These are phyloP conservation scores for Coregonus clupeaformis DNA, from an alignment of 2,113 vertebrate genomes.

Conservation along the genomic window DNA sequence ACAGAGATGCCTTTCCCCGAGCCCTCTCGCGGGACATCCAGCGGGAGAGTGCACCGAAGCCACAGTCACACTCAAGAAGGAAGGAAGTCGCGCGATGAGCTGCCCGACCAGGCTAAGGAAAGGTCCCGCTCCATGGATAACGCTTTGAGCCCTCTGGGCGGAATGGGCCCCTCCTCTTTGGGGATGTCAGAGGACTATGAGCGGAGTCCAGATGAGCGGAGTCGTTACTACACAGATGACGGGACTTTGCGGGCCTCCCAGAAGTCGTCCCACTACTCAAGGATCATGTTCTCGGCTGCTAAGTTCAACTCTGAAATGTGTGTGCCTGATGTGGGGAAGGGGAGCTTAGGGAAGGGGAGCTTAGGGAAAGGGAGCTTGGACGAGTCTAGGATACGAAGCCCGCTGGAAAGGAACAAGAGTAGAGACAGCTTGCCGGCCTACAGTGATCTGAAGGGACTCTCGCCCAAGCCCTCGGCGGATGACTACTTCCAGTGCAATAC, in stretches of 20 bases:
- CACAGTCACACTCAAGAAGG: conserved; percentile 98
- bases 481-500: conserved; percentile 99
- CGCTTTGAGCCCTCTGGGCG: conserved; percentile 83
- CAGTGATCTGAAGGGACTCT: conserved; percentile 87
- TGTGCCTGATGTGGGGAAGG: conserved; percentile 83
- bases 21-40: conserved; percentile 90
- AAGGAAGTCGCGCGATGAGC: conserved; percentile 91
- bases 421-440: conserved; percentile 87
- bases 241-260: conserved; percentile 88
- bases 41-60: conserved; percentile 95
- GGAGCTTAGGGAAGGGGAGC: conserved; percentile 65
- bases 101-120: conserved; percentile 94
- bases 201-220: conserved; percentile 86
- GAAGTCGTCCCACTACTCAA: conserved; percentile 85
- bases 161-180: conserved; percentile 74
- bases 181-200: conserved; percentile 87
- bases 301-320: conserved; percentile 91
- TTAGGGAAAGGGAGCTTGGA: conserved; percentile 76
- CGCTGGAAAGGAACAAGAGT: conserved; percentile 86
- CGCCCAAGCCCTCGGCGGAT: conserved; percentile 85
- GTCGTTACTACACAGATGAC: conserved; percentile 90
- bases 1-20: conserved; percentile 99
- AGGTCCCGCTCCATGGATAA: conserved; percentile 84
- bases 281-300: conserved; percentile 86
- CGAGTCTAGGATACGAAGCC: conserved; percentile 81